Base-by-base conservation (phyloP, 2,113 vertebrate genomes). In the Campylorhamphus procurvoides region DNA sequence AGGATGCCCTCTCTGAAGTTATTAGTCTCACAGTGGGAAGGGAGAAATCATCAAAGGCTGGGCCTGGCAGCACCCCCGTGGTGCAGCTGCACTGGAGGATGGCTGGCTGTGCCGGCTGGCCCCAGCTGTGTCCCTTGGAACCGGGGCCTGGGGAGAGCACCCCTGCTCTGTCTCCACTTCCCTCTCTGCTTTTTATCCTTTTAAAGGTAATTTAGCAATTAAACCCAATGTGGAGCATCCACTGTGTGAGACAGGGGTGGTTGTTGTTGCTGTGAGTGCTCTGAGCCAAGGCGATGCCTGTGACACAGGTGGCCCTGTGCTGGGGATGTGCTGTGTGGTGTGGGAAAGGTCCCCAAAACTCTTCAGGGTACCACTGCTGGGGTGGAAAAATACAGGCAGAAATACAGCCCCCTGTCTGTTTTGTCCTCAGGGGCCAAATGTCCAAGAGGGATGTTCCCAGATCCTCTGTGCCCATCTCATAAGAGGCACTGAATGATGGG, bases 41-140 rank as follows among this genome's bases (percentile, higher is more conserved):
- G 64, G 64, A 53, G 91, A 77, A 92, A 93, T 68, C 96, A 96
- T 98, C 97, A 98, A 97, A 98, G 94, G 77, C 96, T 95, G 90
- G 9, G 64, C 91, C 97, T 91, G 94, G 91, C 18, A 6, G 95
- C 18, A 56, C 28, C 84, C 88, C 66, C 2, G 58, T 79, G 16
- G 67, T 20, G 94, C 50, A 1, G 13, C 91, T 60, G 69, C 8
- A 39, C 81, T 5, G 3, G 92, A 87, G 87, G 93, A 37, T 44
- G 92, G 84, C 76, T 67, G 47, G 69, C 53, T 2, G 24, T 4
- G 42, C 68, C 4, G 0, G 87, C 55, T 33, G 4, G 88, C 67
- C 85, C 76, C 1, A 7, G 52, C 93, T 37, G 31, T 3, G 29
- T 95, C 79, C 83, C 92, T 98, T 97, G 97, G 96, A 98, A 94